These are phyloP conservation scores for Drosophila elegans DNA, from an alignment of 1,140 invertebrate species.

Conservation along the genomic window DNA sequence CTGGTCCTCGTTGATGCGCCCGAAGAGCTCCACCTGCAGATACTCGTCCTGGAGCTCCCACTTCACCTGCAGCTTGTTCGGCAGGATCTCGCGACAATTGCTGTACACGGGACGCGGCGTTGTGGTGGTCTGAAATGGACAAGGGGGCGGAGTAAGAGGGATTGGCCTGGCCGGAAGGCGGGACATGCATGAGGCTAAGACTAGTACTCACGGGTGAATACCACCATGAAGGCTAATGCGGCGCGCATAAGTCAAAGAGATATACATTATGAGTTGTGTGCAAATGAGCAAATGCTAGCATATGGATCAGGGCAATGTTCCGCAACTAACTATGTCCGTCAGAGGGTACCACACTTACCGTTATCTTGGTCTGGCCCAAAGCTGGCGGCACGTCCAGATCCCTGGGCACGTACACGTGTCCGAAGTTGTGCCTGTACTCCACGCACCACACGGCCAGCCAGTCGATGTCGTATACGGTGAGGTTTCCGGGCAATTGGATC, in stretches of 20 bases:
- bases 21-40: conserved; percentile 91
- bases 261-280: conserved; percentile 74
- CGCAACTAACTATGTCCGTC: conserved; percentile 8
- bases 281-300: conserved; percentile 60
- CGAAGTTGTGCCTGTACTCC: conserved; percentile 94
- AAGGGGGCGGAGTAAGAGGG: conserved; percentile 4
- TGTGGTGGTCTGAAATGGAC: conserved; percentile 86
- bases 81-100: conserved; percentile 92
- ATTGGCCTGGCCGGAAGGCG: background rate
- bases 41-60: conserved; percentile 91
- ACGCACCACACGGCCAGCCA: conserved; percentile 97
- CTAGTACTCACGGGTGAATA: conserved; percentile 93
- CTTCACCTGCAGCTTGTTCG: conserved; percentile 91
- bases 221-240: conserved; percentile 92
- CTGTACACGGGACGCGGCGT: conserved; percentile 86
- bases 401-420: conserved; percentile 94
- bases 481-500: conserved; percentile 92
- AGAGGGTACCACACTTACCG: conserved; percentile 87
- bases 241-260: conserved; percentile 72
- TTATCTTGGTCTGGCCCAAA: conserved; percentile 94
- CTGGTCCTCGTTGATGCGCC: conserved; percentile 91
- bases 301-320: conserved; percentile 25
- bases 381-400: conserved; percentile 95
- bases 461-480: conserved; percentile 96
- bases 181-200: conserved; percentile 62